Conservation (phyloP, 2,888 invertebrate genomes). For the Automeris io region DNA sequence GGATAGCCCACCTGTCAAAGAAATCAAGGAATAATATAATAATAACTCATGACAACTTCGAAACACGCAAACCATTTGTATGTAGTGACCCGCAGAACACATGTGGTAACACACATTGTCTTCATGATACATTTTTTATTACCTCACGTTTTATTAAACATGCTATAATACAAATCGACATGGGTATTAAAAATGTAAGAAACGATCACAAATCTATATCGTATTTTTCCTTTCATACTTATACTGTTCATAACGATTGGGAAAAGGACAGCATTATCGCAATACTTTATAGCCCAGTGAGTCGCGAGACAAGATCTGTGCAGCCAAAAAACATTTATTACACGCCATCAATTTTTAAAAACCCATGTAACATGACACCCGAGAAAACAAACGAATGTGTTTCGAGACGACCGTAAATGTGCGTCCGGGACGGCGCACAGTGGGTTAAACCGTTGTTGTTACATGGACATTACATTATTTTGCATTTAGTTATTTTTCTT, state of each 20-base stretch:
- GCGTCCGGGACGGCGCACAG: slow-evolving; percentile 36
- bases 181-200: slow-evolving; percentile 45
- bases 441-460: slow-evolving; percentile 28
- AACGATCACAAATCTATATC: slow-evolving; percentile 36
- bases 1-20: background rate
- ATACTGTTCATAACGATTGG: slow-evolving; percentile 10
- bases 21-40: too few relatives aligned
- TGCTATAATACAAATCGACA: slow-evolving; percentile 50
- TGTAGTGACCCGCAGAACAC: slow-evolving; percentile 11
- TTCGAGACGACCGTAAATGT: slow-evolving; percentile 38
- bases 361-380: slow-evolving; percentile 65
- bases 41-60: slow-evolving; percentile 1
- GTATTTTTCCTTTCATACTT: slow-evolving; percentile 28
- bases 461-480: slow-evolving; percentile 3
- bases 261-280: slow-evolving; percentile 26
- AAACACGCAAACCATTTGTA: slow-evolving; percentile 1
- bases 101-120: slow-evolving; percentile 30
- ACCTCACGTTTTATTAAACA: slow-evolving; percentile 33
- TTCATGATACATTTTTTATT: slow-evolving; percentile 35
- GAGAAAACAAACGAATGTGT: slow-evolving; percentile 42
- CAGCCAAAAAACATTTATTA: slow-evolving; percentile 68
- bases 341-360: slow-evolving; percentile 66
- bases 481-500: slow-evolving; percentile 1
- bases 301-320: slow-evolving; percentile 42
- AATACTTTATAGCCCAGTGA: slow-evolving; percentile 45